phyloP scores from a whole-genome alignment of 23 tunicate species.

The Styela clava region DNA sequence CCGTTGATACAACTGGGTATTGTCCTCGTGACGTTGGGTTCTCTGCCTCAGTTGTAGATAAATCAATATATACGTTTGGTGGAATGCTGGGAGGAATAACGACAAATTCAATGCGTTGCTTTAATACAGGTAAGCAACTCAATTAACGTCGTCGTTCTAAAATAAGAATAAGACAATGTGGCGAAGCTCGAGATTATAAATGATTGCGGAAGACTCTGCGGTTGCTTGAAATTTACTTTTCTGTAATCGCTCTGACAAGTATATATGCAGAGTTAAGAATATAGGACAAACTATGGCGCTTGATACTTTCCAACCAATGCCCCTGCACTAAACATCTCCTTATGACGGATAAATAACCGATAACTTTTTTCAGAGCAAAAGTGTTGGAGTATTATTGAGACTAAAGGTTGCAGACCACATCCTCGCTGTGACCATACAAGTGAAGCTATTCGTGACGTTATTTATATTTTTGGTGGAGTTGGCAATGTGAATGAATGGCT shows the following conservation, averaged over 20 bases:
- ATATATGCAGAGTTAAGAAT: no score
- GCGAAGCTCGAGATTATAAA: no score
- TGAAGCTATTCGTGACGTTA: slow-evolving; percentile 36
- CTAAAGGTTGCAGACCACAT: slow-evolving; percentile 31
- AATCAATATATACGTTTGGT: slow-evolving; percentile 42
- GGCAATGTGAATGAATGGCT: slow-evolving; percentile 26
- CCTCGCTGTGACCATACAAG: slow-evolving; percentile 70
- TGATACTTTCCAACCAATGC: no score
- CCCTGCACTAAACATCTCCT: no score
- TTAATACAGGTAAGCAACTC: slow-evolving; percentile 42
- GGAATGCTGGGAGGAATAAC: slow-evolving; percentile 41
- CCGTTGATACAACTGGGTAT: slow-evolving; percentile 22
- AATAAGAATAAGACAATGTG: no score
- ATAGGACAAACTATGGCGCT: no score
- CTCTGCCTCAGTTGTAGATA: slow-evolving; percentile 15
- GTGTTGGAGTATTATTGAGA: slow-evolving; percentile 12
- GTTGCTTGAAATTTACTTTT: no score
- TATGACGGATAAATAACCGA: no score
- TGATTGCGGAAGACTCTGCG: no score
- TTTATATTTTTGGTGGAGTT: slow-evolving; percentile 74
- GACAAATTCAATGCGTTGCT: slow-evolving; percentile 24
- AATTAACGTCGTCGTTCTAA: background rate
- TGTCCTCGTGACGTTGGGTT: slow-evolving; percentile 37
- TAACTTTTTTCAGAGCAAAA: background rate
- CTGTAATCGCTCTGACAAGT: no score